Percentiles rank a stretch among this genome's conserved stretches.
These are phyloP conservation scores for Stylophora pistillata DNA, from an alignment of 64 coral and sea anemone genomes.

Conservation along the genomic window DNA sequence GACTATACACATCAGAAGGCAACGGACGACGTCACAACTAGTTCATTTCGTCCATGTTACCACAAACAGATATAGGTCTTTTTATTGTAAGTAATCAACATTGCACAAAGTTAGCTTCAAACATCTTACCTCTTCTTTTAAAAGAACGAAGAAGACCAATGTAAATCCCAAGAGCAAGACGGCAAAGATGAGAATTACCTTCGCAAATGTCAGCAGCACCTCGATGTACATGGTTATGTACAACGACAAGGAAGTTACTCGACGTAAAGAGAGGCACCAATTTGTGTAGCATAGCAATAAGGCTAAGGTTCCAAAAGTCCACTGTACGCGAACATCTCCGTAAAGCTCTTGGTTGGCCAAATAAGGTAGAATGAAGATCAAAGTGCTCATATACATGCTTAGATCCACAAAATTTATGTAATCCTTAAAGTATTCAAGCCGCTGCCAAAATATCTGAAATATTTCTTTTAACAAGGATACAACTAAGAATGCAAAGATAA, in stretches of 20 bases:
- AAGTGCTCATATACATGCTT: background rate
- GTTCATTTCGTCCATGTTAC: too few species aligned
- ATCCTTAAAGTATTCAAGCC: slow-evolving; percentile 62
- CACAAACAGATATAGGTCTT: too few species aligned
- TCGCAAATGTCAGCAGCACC: slow-evolving; percentile 67
- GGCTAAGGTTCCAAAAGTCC: slow-evolving; percentile 57
- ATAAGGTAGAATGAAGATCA: slow-evolving; percentile 60
- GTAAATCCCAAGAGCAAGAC: slow-evolving; percentile 51
- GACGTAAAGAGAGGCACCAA: slow-evolving; percentile 52
- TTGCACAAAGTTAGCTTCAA: background rate
- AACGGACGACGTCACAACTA: too few species aligned
- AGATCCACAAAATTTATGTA: slow-evolving; percentile 68
- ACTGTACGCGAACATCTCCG: slow-evolving; percentile 24
- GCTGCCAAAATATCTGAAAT: slow-evolving; percentile 46
- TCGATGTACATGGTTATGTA: slow-evolving; percentile 92
- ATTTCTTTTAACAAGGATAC: slow-evolving; percentile 49
- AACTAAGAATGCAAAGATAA: slow-evolving; percentile 31
- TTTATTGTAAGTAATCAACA: too few species aligned
- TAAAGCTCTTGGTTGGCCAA: slow-evolving; percentile 56
- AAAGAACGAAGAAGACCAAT: slow-evolving; percentile 63
- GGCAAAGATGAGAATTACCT: slow-evolving; percentile 64
- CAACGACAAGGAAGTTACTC: slow-evolving; percentile 52
- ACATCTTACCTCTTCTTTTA: slow-evolving; percentile 79
- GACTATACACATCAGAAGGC: too few species aligned
- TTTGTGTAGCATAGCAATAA: slow-evolving; percentile 64